phyloP scores from a whole-genome alignment of 1,140 invertebrate genomes.

The Ridgeia piscesae region DNA sequence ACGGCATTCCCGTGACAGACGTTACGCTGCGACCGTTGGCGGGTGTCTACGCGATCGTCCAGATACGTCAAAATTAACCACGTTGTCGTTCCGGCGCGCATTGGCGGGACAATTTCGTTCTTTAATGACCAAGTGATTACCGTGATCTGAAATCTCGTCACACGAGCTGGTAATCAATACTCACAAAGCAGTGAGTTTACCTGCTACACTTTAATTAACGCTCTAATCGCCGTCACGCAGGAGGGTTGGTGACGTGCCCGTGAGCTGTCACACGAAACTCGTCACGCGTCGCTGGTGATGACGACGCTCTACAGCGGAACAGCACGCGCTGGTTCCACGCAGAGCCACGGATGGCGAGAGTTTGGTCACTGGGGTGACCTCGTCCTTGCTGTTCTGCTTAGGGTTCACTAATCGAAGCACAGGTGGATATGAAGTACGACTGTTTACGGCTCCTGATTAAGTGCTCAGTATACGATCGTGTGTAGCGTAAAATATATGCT shows the following conservation, averaged over 20 bases:
- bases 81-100: neutral
- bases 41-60: neutral
- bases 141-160: neutral
- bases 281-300: neutral
- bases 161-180: neutral
- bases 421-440: no score
- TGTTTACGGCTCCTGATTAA: no score
- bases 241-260: neutral
- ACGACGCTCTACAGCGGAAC: neutral
- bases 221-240: neutral
- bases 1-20: neutral
- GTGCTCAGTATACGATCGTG: no score
- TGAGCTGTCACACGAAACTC: neutral
- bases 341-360: no score
- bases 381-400: no score
- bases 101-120: neutral
- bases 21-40: neutral
- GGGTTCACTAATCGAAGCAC: no score
- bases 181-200: neutral
- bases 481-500: no score
- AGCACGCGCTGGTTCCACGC: neutral
- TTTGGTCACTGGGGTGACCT: no score
- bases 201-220: neutral
- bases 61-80: neutral
- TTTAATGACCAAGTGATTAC: neutral